These are phyloP conservation scores for Caiman crocodilus DNA, from an alignment of 2,797 vertebrate genomes.

Conservation along the genomic window DNA sequence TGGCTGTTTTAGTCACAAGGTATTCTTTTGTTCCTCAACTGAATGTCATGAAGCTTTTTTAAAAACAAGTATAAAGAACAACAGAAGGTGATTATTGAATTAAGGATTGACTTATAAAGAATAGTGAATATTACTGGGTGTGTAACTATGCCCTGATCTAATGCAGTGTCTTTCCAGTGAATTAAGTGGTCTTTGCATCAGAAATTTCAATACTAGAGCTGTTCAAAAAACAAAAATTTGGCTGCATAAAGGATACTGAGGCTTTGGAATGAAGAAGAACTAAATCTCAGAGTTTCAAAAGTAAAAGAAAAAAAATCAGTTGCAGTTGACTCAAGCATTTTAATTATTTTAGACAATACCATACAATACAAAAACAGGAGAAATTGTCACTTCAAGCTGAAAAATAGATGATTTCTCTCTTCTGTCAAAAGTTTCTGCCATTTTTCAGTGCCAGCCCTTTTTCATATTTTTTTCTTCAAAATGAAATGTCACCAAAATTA, in stretches of 20 bases:
- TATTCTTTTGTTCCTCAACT: not conserved
- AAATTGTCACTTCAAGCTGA: too few species aligned
- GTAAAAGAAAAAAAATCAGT: too few species aligned
- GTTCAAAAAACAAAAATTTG: not conserved
- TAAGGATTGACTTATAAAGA: not conserved
- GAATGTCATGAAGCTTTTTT: not conserved
- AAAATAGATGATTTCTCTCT: too few species aligned
- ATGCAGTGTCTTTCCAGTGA: not conserved
- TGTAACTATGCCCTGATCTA: not conserved
- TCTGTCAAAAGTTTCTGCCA: too few species aligned
- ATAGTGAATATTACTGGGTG: not conserved
- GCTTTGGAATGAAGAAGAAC: not conserved
- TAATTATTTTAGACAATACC: too few species aligned
- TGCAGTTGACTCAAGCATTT: too few species aligned
- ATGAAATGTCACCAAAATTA: too few species aligned
- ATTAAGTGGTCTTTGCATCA: not conserved
- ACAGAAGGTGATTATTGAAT: not conserved
- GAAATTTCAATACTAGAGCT: too few species aligned
- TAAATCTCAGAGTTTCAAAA: not conserved
- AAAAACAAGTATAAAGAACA: not conserved
- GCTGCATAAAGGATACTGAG: not conserved
- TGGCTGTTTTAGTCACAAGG: accelerated
- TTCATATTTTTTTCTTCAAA: too few species aligned
- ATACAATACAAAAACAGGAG: too few species aligned
- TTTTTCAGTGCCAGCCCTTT: too few species aligned